Evolutionary conservation across 53 echinoderm and acorn worm species (phyloP), one percentile per base, ranked within the genome.

Genomic region (Luidia sarsii): DNA sequence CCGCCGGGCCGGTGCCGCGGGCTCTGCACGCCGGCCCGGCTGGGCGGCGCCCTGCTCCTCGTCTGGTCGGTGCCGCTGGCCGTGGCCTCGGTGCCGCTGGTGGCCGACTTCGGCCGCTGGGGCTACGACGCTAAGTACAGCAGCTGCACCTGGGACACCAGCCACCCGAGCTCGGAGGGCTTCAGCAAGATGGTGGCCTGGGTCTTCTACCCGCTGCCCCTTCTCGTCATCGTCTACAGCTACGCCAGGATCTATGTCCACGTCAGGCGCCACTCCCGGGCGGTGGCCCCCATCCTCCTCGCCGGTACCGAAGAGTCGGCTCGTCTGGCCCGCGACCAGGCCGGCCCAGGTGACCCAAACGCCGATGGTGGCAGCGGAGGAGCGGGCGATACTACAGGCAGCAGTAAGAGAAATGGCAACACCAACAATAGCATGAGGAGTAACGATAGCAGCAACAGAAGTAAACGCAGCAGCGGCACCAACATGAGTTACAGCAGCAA

Each of bases 111-210:
- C 33, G 87, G 87, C 19, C 37, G 64, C 30, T 48, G 81, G 3
- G 87, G 87, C 3, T 87, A 81, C 63, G 87, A 87, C 28, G 32
- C 16, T 27, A 68, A 80, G 9, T 87, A 70, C 34, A 87, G 81
- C 71, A 63, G 81, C 0, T 87, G 87, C 65, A 87, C 87, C 1
- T 87, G 87, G 87, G 87, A 81, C 19, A 81, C 80, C 19, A 71
- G 61, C n/a, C 34, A 87, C 39, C 87, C 71, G 0, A 81, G 71
- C 46, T 83, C 83, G 8, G 70, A 57, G 30, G 61, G 7, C 33
- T 70, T 59, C 62, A 83, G 83, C 45, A 56, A 59, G 13, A 3
- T 83, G 16, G 9, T 83, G 10, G 43, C 83, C 13, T 36, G 33
- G 2, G 13, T 70, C 14, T 39, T 33, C 24, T 83, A 70, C 35